phyloP scores from a whole-genome alignment of 2,113 vertebrate species.

The Hyperopisus bebe region DNA sequence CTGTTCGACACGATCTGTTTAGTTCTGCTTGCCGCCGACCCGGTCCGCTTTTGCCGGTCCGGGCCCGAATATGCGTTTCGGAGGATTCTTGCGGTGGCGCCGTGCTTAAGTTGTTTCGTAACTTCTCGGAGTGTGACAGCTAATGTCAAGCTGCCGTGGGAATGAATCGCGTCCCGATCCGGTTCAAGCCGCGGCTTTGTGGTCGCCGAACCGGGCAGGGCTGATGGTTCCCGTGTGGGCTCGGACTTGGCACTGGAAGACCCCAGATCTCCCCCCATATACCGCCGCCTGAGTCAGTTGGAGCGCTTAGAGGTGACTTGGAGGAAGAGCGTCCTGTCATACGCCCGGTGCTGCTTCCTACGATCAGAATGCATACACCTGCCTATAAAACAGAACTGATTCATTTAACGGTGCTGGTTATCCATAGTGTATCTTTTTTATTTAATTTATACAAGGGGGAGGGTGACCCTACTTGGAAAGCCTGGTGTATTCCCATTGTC shows the following conservation, averaged over 20 bases:
- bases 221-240: background rate
- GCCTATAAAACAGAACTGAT: background rate
- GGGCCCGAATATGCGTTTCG: background rate
- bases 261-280: background rate
- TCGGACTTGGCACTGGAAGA: background rate
- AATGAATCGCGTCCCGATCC: background rate
- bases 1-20: background rate
- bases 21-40: background rate
- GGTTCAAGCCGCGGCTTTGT: background rate
- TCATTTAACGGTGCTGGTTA: background rate
- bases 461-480: background rate
- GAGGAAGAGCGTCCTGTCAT: background rate
- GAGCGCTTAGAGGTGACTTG: constrained; percentile 18
- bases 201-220: background rate
- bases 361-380: background rate
- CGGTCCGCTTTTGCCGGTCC: background rate
- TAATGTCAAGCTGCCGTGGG: background rate
- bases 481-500: background rate
- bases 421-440: background rate
- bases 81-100: background rate
- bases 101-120: background rate
- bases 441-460: background rate
- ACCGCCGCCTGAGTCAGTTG: background rate
- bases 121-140: background rate
- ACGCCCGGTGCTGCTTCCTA: background rate